Evolutionary conservation across 2,113 vertebrate species (phyloP).

Genomic region (Sturnira hondurensis): DNA sequence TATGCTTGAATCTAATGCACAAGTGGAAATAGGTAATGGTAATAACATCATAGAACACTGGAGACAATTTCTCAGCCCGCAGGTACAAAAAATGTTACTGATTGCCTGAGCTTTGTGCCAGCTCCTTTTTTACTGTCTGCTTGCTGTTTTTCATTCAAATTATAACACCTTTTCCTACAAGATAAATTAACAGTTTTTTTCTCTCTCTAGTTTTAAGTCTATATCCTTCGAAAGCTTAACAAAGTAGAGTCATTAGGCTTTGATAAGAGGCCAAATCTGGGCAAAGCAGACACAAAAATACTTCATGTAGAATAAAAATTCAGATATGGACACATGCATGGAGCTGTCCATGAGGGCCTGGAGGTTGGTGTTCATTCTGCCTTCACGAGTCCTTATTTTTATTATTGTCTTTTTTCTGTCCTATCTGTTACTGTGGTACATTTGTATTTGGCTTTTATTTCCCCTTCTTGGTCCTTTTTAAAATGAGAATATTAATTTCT

Average conservation of each 20-base stretch:
- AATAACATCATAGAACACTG: constrained; percentile 68
- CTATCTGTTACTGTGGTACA: constrained; percentile 13
- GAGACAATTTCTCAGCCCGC: constrained; percentile 65
- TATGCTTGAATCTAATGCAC: constrained; percentile 61
- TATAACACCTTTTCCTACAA: constrained; percentile 68
- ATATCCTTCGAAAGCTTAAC: constrained; percentile 74
- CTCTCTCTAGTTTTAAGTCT: constrained; percentile 56
- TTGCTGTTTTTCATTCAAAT: constrained; percentile 74
- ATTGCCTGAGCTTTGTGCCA: constrained; percentile 63
- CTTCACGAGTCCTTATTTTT: constrained; percentile 52
- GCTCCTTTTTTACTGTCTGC: constrained; percentile 68
- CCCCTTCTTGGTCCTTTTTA: constrained; percentile 37
- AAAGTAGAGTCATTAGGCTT: constrained; percentile 70
- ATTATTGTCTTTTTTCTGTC: background rate
- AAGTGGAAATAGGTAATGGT: constrained; percentile 58
- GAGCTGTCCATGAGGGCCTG: constrained; percentile 67
- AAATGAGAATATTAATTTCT: constrained; percentile 39
- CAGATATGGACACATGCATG: constrained; percentile 57
- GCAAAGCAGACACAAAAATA: constrained; percentile 69
- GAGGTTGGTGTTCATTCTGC: constrained; percentile 71
- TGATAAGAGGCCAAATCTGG: constrained; percentile 75
- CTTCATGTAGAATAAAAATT: constrained; percentile 69
- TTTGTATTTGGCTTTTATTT: constrained; percentile 46
- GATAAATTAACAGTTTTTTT: constrained; percentile 66
- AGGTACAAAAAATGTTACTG: constrained; percentile 61